Conservation (phyloP, 2,888 invertebrate species). For the Aleiodes testaceus region DNA sequence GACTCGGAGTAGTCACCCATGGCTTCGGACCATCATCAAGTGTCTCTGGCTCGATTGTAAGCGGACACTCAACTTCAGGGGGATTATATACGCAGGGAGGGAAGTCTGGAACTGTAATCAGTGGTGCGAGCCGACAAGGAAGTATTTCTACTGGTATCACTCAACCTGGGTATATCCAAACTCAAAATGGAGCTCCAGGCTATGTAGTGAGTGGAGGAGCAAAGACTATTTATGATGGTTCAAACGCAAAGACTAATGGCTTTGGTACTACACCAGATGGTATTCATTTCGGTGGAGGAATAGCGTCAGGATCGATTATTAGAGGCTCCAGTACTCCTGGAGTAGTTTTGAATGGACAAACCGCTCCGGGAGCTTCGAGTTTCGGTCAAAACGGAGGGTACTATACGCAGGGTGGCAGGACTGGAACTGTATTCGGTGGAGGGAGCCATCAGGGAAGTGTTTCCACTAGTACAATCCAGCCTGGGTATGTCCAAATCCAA, state of each 20-base stretch:
- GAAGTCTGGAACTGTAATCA: slow-evolving; percentile 48
- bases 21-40: slow-evolving; percentile 45
- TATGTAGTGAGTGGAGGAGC: slow-evolving; percentile 53
- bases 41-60: slow-evolving; percentile 27
- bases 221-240: slow-evolving; percentile 54
- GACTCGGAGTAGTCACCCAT: slow-evolving; percentile 32
- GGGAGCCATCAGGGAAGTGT: slow-evolving; percentile 51
- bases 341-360: slow-evolving; percentile 11
- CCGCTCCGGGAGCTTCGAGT: slow-evolving; percentile 1
- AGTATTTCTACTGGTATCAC: slow-evolving; percentile 47
- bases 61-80: slow-evolving; percentile 53
- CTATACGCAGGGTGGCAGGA: slow-evolving; percentile 49
- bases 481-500: slow-evolving; percentile 57
- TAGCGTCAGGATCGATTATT: slow-evolving; percentile 44
- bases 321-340: slow-evolving; percentile 14
- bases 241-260: slow-evolving; percentile 42
- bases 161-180: slow-evolving; percentile 57
- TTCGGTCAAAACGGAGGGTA: slow-evolving; percentile 42
- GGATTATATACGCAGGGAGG: slow-evolving; percentile 50
- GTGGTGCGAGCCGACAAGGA: slow-evolving; percentile 51
- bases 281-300: slow-evolving; percentile 41
- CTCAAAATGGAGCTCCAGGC: slow-evolving; percentile 55
- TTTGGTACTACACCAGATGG: slow-evolving; percentile 50
- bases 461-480: slow-evolving; percentile 48
- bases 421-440: slow-evolving; percentile 50